These are phyloP conservation scores for Brachionus koreanus DNA, from an alignment of 1,140 invertebrate genomes.

Conservation along the genomic window DNA sequence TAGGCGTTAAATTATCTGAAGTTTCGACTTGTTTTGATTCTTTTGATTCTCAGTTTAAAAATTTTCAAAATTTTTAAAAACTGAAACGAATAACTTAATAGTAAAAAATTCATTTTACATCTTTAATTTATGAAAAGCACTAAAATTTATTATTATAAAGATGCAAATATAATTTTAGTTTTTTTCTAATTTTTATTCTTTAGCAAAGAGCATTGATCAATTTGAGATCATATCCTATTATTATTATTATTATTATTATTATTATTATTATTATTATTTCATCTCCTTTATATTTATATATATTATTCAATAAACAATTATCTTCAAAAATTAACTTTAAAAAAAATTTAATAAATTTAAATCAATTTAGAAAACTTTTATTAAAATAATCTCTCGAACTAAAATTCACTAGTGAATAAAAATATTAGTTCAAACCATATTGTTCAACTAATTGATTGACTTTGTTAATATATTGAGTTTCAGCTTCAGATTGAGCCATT, in stretches of 20 bases:
- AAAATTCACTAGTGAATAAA: neutral
- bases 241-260: too few relatives aligned
- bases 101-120: neutral
- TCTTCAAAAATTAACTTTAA: neutral
- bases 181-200: neutral
- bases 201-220: neutral
- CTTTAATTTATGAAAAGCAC: neutral
- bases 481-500: slow-evolving; percentile 58
- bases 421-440: slow-evolving; percentile 21
- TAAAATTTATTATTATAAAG: neutral
- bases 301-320: too few relatives aligned
- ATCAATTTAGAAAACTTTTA: neutral
- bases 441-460: slow-evolving; percentile 53
- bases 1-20: slow-evolving; percentile 7
- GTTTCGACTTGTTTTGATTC: neutral
- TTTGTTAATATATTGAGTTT: slow-evolving; percentile 51
- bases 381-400: neutral
- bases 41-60: neutral
- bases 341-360: neutral
- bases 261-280: too few relatives aligned
- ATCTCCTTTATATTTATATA: too few relatives aligned
- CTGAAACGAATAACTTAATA: neutral
- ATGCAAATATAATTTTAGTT: neutral
- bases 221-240: neutral
- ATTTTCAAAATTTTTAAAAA: neutral